Evolutionary conservation across 1,140 invertebrate species (phyloP).

Genomic region (Drosophila busckii): DNA sequence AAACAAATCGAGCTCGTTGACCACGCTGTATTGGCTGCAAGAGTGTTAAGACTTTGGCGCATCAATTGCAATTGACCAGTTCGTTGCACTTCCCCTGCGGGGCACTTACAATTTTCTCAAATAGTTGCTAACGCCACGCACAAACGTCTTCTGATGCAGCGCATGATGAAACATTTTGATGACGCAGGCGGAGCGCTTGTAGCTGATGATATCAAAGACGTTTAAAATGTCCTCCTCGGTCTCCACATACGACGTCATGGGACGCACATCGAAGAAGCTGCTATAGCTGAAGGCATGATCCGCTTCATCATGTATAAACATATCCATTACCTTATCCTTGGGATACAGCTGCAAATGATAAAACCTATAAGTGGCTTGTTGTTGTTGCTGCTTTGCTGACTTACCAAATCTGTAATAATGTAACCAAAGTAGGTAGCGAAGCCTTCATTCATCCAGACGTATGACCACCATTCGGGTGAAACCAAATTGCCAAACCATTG

Average conservation of each 20-base stretch:
- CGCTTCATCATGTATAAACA: constrained; percentile 84
- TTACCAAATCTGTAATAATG: constrained; percentile 80
- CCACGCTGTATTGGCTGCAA: constrained; percentile 65
- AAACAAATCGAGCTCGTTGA: constrained; percentile 64
- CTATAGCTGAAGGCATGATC: constrained; percentile 61
- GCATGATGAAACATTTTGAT: constrained; percentile 80
- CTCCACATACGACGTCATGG: constrained; percentile 85
- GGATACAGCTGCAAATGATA: constrained; percentile 80
- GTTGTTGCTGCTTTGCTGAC: constrained; percentile 69
- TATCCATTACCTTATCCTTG: constrained; percentile 87
- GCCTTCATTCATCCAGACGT: constrained; percentile 82
- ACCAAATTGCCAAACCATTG: constrained; percentile 88
- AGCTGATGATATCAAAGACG: constrained; percentile 90
- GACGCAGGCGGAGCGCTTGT: constrained; percentile 82
- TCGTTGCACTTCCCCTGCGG: constrained; percentile 5
- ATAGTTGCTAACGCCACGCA: constrained; percentile 66
- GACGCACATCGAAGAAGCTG: constrained; percentile 82
- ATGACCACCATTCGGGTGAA: constrained; percentile 80
- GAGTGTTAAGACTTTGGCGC: constrained; percentile 46
- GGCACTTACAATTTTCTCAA: constrained; percentile 76
- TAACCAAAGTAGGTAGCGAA: constrained; percentile 86
- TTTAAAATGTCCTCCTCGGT: constrained; percentile 86
- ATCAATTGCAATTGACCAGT: constrained; percentile 73
- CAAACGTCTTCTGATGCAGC: constrained; percentile 71
- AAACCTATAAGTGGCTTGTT: constrained; percentile 66